Evolutionary conservation across 2,888 invertebrate genomes (phyloP).

Genomic region (Platerodrilus igneus): DNA sequence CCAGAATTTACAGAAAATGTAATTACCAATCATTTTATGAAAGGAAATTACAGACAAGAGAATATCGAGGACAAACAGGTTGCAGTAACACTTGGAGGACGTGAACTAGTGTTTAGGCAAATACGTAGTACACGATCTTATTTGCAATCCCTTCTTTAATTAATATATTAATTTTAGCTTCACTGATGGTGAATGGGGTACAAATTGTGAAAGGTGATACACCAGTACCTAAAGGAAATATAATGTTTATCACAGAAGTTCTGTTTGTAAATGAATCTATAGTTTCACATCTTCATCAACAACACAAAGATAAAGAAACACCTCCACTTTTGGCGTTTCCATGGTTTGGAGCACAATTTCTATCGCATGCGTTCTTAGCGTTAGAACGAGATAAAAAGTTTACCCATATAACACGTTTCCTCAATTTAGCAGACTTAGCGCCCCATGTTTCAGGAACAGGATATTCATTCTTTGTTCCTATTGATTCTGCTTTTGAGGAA

Average conservation of each 20-base stretch:
- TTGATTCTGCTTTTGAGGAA: slow-evolving; percentile 60
- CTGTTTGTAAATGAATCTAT: slow-evolving; percentile 59
- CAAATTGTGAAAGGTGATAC: slow-evolving; percentile 58
- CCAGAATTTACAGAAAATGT: slow-evolving; percentile 60
- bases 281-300: slow-evolving; percentile 58
- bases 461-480: slow-evolving; percentile 67
- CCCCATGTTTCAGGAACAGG: slow-evolving; percentile 60
- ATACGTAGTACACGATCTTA: slow-evolving; percentile 55
- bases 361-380: slow-evolving; percentile 59
- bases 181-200: slow-evolving; percentile 56
- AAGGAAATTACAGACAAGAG: slow-evolving; percentile 54
- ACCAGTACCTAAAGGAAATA: slow-evolving; percentile 57
- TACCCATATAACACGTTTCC: slow-evolving; percentile 56
- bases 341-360: slow-evolving; percentile 61
- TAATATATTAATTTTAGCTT: slow-evolving; percentile 39
- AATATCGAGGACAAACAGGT: slow-evolving; percentile 54
- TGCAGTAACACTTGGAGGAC: slow-evolving; percentile 56
- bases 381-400: slow-evolving; percentile 55
- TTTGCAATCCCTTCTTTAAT: slow-evolving; percentile 8
- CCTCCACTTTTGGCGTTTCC: slow-evolving; percentile 61
- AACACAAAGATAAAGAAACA: slow-evolving; percentile 62
- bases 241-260: slow-evolving; percentile 60
- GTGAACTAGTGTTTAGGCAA: slow-evolving; percentile 54
- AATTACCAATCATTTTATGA: slow-evolving; percentile 58
- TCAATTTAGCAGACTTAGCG: slow-evolving; percentile 60